Evolutionary conservation across 1,140 invertebrate species (phyloP).

Genomic region (Apis cerana): DNA sequence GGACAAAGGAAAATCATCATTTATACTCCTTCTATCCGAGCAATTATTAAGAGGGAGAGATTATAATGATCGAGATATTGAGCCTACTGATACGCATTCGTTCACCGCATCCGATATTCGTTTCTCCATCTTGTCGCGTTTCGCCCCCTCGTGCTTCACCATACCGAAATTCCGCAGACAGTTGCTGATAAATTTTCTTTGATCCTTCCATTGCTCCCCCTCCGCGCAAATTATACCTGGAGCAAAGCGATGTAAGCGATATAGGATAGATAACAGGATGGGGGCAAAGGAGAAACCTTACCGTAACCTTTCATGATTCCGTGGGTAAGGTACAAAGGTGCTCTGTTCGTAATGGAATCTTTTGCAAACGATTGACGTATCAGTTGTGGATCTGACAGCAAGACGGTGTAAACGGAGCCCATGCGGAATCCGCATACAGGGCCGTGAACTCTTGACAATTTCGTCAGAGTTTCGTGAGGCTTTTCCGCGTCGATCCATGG

Average conservation of each 20-base stretch:
- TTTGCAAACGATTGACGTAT: constrained; percentile 87
- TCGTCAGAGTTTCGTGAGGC: constrained; percentile 87
- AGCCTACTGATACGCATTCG: constrained; percentile 84
- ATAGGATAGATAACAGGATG: no score
- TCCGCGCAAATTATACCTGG: constrained; percentile 91
- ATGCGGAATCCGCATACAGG: constrained; percentile 87
- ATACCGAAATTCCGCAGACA: constrained; percentile 90
- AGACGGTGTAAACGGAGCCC: constrained; percentile 87
- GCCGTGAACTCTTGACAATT: constrained; percentile 86
- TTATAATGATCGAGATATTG: no score
- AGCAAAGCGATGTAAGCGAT: constrained; percentile 61
- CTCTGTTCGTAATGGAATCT: constrained; percentile 86
- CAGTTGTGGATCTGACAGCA: constrained; percentile 87
- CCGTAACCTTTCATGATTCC: constrained; percentile 93
- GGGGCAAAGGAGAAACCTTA: constrained; percentile 76
- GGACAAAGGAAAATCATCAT: no score
- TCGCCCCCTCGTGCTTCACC: constrained; percentile 83
- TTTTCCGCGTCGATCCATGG: constrained; percentile 85
- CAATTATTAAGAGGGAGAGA: neutral
- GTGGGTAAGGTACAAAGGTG: constrained; percentile 90
- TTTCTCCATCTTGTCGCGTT: constrained; percentile 85
- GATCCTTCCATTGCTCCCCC: constrained; percentile 91
- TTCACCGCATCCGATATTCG: constrained; percentile 85
- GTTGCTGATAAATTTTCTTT: constrained; percentile 87
- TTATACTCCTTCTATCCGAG: no score